phyloP scores from a whole-genome alignment of 2,888 invertebrate genomes.

The Athetis lepigone region DNA sequence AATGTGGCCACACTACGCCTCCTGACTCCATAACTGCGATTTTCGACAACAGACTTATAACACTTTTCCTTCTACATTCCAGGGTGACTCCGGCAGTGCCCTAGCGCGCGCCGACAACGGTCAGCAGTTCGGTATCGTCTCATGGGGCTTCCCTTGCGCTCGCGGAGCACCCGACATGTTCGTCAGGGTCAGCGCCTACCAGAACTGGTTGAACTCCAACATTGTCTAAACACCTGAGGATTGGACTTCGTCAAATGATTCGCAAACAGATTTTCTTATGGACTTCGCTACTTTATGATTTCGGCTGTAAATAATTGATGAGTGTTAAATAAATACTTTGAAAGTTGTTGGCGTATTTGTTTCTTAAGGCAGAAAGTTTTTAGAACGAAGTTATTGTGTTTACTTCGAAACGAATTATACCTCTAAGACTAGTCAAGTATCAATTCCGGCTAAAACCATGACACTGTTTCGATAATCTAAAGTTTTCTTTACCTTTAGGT shows the following conservation, averaged over 20 bases:
- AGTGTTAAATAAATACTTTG: slow-evolving; percentile 28
- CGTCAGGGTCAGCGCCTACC: slow-evolving; percentile 70
- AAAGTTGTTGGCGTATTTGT: not conserved
- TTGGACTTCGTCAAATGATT: not conserved
- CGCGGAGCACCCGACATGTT: slow-evolving; percentile 78
- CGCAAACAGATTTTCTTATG: not conserved
- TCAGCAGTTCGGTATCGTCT: slow-evolving; percentile 76
- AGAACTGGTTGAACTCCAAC: slow-evolving; percentile 60
- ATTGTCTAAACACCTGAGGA: slow-evolving; percentile 37
- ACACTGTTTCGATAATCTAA: no score
- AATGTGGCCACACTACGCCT: no score
- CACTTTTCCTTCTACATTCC: slow-evolving; percentile 17
- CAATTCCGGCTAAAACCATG: no score
- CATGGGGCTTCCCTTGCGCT: slow-evolving; percentile 83
- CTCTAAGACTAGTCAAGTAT: no score
- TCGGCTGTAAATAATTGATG: slow-evolving; percentile 16
- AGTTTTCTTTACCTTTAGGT: no score
- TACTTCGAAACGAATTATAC: no score
- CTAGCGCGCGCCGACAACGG: slow-evolving; percentile 61
- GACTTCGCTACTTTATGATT: not conserved
- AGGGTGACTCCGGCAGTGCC: slow-evolving; percentile 81
- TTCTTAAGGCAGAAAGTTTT: no score
- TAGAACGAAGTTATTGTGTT: no score
- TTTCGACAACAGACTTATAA: no score
- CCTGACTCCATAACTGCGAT: no score